Conservation (phyloP, 2,888 invertebrate species). For the Iphiclides podalirius region DNA sequence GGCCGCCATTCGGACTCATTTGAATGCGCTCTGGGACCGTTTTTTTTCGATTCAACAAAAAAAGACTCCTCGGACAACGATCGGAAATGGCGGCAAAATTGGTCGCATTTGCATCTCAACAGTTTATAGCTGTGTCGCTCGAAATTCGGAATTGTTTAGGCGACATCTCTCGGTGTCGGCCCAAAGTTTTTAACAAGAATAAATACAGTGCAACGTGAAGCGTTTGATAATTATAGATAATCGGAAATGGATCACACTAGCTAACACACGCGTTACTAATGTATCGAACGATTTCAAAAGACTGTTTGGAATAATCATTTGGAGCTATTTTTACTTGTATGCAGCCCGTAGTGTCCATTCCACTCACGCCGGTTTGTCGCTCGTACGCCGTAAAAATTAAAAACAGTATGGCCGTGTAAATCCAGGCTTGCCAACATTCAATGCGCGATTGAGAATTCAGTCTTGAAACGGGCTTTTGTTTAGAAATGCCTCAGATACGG, state of each 20-base stretch:
- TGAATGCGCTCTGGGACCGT: constrained; percentile 14
- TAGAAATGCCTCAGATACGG: neutral
- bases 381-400: constrained; percentile 9
- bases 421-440: constrained; percentile 10
- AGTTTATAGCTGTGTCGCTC: neutral
- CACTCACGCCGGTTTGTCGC: neutral
- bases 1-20: constrained; percentile 1
- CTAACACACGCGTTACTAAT: neutral
- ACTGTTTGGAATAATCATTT: neutral
- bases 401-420: constrained; percentile 4
- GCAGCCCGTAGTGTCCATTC: constrained; percentile 6
- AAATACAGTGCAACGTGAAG: too few species aligned
- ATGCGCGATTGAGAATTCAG: neutral
- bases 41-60: constrained; percentile 46
- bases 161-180: neutral
- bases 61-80: constrained; percentile 38
- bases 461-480: neutral
- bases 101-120: neutral
- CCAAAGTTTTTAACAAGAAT: neutral
- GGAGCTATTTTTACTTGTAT: neutral
- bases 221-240: neutral
- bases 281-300: neutral
- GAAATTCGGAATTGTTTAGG: neutral
- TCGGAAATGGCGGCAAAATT: constrained; percentile 32
- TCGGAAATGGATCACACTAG: neutral